These are phyloP conservation scores for Drosophila kuntzei DNA, from an alignment of 2,888 invertebrate species.

Conservation along the genomic window DNA sequence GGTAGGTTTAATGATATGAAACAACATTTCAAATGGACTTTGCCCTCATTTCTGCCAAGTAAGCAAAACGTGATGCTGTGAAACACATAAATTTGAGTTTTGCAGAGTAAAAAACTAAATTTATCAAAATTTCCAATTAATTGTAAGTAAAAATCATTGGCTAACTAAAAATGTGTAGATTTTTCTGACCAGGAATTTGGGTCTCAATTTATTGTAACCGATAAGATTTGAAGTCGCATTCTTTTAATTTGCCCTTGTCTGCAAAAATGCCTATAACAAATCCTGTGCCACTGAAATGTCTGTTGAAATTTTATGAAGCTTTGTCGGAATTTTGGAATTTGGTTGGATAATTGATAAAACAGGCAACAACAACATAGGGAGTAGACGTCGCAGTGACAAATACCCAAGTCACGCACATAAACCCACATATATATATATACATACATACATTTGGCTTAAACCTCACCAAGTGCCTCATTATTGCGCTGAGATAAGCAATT, in stretches of 20 bases:
- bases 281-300: slow-evolving; percentile 30
- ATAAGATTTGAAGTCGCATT: slow-evolving; percentile 17
- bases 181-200: slow-evolving; percentile 4
- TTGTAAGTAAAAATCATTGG: background rate
- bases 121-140: background rate
- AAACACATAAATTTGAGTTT: too few relatives aligned
- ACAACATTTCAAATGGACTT: slow-evolving; percentile 7
- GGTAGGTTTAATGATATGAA: slow-evolving; percentile 3
- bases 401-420: slow-evolving; percentile 35
- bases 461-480: slow-evolving; percentile 61
- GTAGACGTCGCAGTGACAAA: slow-evolving; percentile 34
- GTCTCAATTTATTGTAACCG: slow-evolving; percentile 8
- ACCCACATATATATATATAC: background rate
- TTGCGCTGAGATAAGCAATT: slow-evolving; percentile 75
- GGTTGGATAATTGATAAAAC: slow-evolving; percentile 69
- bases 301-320: slow-evolving; percentile 42
- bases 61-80: slow-evolving; percentile 12
- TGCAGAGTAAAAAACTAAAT: background rate
- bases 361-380: slow-evolving; percentile 18
- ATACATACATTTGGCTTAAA: slow-evolving; percentile 18
- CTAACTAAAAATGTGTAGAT: slow-evolving; percentile 36
- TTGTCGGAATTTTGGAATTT: slow-evolving; percentile 45
- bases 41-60: background rate
- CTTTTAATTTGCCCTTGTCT: slow-evolving; percentile 20
- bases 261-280: slow-evolving; percentile 54